Evolutionary conservation across 2,797 vertebrate species (phyloP).

Genomic region (Epinephelus coioides): DNA sequence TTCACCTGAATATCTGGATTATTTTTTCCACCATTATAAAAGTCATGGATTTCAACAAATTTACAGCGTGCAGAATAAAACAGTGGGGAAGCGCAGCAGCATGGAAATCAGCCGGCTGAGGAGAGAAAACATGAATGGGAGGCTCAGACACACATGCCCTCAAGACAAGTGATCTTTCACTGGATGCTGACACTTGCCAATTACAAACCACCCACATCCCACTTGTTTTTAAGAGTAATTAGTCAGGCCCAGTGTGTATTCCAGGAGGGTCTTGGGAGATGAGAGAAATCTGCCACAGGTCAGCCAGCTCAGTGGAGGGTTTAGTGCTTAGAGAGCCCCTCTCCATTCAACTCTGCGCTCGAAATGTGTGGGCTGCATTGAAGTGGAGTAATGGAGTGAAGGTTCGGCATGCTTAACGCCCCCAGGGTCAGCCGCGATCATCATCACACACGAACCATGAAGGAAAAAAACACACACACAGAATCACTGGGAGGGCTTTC

Average conservation of each 20-base stretch:
- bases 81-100: conserved; percentile 33
- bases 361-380: conserved; percentile 77
- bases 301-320: conserved; percentile 76
- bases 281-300: conserved; percentile 77
- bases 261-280: conserved; percentile 71
- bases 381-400: conserved; percentile 76
- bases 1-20: conserved; percentile 16
- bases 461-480: conserved; percentile 27
- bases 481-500: conserved; percentile 44
- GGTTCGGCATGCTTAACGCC: conserved; percentile 70
- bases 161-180: conserved; percentile 74
- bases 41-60: conserved; percentile 33
- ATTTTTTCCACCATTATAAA: neutral
- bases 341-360: conserved; percentile 70
- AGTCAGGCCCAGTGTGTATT: conserved; percentile 70
- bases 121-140: conserved; percentile 60
- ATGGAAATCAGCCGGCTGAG: conserved; percentile 51
- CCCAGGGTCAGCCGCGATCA: conserved; percentile 71
- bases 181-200: conserved; percentile 77
- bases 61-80: conserved; percentile 33
- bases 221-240: conserved; percentile 84
- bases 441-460: conserved; percentile 67
- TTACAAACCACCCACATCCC: conserved; percentile 79
- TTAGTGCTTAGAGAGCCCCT: conserved; percentile 69
- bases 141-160: conserved; percentile 70